Percentiles rank a stretch among this genome's conserved stretches.
Evolutionary conservation across 2,113 vertebrate genomes (phyloP).

Genomic region (Theristicus caerulescens): DNA sequence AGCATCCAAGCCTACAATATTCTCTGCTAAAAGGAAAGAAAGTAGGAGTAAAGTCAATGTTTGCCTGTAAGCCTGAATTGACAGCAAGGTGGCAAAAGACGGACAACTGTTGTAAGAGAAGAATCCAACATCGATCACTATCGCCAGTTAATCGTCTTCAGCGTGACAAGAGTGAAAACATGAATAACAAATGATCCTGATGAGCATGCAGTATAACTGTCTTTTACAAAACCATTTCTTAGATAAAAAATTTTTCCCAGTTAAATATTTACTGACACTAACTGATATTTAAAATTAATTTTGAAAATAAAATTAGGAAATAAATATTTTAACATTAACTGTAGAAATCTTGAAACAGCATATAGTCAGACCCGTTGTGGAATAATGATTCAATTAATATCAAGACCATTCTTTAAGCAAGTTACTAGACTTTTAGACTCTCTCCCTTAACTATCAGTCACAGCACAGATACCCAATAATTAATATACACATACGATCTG

Average conservation of each 20-base stretch:
- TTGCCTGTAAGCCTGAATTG: not conserved
- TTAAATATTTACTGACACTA: not conserved
- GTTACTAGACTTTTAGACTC: not conserved
- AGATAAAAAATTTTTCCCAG: not conserved
- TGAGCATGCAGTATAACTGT: not conserved
- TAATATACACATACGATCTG: not conserved
- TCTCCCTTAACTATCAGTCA: not conserved
- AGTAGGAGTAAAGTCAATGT: not conserved
- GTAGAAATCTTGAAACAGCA: not conserved
- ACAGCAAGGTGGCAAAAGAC: not conserved
- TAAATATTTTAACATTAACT: not conserved
- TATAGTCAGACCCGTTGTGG: not conserved
- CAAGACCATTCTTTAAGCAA: not conserved
- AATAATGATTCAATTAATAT: not conserved
- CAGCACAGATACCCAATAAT: not conserved
- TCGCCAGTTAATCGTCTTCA: not conserved
- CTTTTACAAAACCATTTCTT: not conserved
- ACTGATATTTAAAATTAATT: not conserved
- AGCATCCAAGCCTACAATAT: not conserved
- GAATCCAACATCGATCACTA: not conserved
- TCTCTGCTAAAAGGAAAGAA: not conserved
- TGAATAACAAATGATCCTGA: not conserved
- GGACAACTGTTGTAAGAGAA: not conserved
- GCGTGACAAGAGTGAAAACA: not conserved
- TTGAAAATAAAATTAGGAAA: not conserved